Evolutionary conservation across 1,140 invertebrate species (phyloP).

Genomic region (Papilio polyxenes): DNA sequence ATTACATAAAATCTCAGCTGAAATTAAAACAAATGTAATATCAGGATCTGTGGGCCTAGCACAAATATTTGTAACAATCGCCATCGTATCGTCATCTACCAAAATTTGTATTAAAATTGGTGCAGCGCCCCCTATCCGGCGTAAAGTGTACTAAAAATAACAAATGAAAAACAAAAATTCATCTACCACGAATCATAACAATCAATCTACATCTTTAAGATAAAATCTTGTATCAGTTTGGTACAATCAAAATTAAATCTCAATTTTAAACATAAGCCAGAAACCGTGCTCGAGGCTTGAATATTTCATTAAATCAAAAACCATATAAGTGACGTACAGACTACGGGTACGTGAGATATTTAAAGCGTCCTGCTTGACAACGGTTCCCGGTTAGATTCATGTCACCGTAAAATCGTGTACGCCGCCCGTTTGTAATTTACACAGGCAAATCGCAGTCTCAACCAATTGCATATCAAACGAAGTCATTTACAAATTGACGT

Average conservation of each 20-base stretch:
- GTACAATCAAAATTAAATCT: constrained; percentile 13
- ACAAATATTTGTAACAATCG: too few relatives aligned
- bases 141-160: too few relatives aligned
- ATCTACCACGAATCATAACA: too few relatives aligned
- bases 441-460: not conserved
- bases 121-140: too few relatives aligned
- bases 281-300: constrained; percentile 39
- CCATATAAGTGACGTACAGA: constrained; percentile 38
- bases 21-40: too few relatives aligned
- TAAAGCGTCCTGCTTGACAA: constrained; percentile 19
- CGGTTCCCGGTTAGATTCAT: constrained; percentile 9
- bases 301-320: constrained; percentile 54
- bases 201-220: not conserved
- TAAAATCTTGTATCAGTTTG: not conserved
- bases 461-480: not conserved
- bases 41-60: too few relatives aligned
- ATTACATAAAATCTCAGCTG: too few relatives aligned
- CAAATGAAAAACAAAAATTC: too few relatives aligned
- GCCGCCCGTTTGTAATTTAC: not conserved
- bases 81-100: too few relatives aligned
- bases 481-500: not conserved
- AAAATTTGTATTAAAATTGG: too few relatives aligned
- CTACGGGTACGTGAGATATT: constrained; percentile 24
- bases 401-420: not conserved
- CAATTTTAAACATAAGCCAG: constrained; percentile 16